A percentile compares a stretch with the other conserved stretches of the same genome.
Conservation (phyloP, 2,113 vertebrate species). For the Polypterus bichir region DNA sequence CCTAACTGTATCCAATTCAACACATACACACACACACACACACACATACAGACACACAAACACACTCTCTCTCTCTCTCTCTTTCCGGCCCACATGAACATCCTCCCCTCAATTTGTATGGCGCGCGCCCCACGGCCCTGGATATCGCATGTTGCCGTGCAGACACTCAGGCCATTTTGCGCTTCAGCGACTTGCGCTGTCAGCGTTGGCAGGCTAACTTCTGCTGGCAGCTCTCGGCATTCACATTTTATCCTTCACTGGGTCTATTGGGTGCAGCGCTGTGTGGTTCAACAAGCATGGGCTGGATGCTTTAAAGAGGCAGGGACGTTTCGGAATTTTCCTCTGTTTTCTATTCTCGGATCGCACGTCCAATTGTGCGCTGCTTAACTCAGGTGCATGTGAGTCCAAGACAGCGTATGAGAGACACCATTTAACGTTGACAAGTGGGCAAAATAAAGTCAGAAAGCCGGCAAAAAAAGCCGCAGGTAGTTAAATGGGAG, state of each 20-base stretch:
- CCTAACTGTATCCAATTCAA: background rate
- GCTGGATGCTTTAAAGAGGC: too few relatives aligned
- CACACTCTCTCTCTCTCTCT: background rate
- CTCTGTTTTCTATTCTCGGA: too few relatives aligned
- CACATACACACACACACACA: constrained; percentile 1
- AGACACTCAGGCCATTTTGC: background rate
- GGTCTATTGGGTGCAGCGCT: background rate
- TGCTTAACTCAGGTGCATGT: too few relatives aligned
- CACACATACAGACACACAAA: background rate
- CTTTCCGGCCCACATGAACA: background rate
- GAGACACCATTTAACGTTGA: too few relatives aligned
- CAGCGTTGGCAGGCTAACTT: constrained; percentile 2
- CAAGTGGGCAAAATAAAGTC: too few relatives aligned
- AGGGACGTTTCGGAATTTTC: too few relatives aligned
- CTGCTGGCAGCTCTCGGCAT: constrained; percentile 3
- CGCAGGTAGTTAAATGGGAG: too few relatives aligned
- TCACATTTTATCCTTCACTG: constrained; percentile 7
- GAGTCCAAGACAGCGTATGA: too few relatives aligned
- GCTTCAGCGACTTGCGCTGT: background rate
- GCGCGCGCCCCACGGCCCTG: background rate
- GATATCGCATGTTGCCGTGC: background rate
- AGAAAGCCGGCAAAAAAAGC: too few relatives aligned
- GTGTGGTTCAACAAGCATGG: too few relatives aligned
- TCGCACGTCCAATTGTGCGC: too few relatives aligned
- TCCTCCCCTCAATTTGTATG: background rate